Percentiles rank a stretch among this genome's conserved stretches.
Conservation (phyloP, 2,797 vertebrate genomes). For the Phalloptychus januarius region DNA sequence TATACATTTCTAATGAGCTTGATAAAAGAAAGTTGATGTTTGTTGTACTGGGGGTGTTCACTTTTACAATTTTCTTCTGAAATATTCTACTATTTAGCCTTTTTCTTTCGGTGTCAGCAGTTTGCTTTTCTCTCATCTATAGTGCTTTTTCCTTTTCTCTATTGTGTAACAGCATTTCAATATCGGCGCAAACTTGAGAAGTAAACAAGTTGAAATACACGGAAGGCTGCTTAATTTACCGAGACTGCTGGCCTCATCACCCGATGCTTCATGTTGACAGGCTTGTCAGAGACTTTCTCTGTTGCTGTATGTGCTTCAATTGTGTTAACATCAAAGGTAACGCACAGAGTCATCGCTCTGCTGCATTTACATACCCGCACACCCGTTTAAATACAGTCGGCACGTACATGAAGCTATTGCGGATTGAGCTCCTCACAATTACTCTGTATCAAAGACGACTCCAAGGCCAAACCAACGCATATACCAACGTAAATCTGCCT, state of each 20-base stretch:
- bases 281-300: neutral
- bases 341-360: neutral
- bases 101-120: neutral
- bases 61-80: too few relatives aligned
- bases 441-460: neutral
- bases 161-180: neutral
- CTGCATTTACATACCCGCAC: neutral
- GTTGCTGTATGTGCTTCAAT: neutral
- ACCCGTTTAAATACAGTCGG: neutral
- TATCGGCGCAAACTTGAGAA: neutral
- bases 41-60: neutral
- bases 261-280: neutral
- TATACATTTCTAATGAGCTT: neutral
- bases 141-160: neutral
- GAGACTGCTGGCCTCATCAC: neutral
- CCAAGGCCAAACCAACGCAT: slow-evolving; percentile 3
- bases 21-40: neutral
- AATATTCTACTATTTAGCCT: neutral
- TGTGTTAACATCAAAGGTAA: neutral
- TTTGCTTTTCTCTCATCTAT: neutral
- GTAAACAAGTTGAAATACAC: neutral
- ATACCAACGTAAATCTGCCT: slow-evolving; percentile 3
- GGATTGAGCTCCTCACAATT: neutral
- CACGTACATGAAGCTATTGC: neutral
- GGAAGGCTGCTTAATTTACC: neutral